Conservation (phyloP, 2,113 vertebrate species). For the Cryptomyrus ogoouensis region DNA sequence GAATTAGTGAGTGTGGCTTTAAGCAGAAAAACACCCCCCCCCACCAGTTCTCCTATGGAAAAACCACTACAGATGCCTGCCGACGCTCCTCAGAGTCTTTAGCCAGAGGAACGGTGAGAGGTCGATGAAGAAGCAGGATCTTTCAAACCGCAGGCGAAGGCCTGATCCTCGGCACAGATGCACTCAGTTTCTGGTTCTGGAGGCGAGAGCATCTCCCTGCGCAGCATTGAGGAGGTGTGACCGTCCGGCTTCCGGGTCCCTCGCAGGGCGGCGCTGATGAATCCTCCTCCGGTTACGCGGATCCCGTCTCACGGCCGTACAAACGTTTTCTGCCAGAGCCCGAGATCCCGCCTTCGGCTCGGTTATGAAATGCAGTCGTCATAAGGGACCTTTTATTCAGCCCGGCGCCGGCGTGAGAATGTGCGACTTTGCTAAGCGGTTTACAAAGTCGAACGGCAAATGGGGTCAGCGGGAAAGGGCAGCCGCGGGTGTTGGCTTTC, state of each 20-base stretch:
- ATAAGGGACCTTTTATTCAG: background rate
- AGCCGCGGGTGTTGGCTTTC: background rate
- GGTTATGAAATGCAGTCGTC: background rate
- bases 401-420: background rate
- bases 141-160: background rate
- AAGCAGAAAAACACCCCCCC: conserved; percentile 59
- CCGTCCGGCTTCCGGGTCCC: background rate
- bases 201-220: background rate
- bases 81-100: background rate
- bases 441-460: background rate
- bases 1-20: conserved; percentile 87
- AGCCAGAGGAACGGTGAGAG: background rate
- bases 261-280: background rate
- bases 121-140: background rate
- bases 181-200: background rate
- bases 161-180: background rate
- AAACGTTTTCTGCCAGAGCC: background rate
- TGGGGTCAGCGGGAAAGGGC: background rate
- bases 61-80: background rate
- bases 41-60: conserved; percentile 50
- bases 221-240: background rate
- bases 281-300: background rate
- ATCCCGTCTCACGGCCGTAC: background rate
- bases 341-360: background rate
- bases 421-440: background rate